Base-by-base conservation (phyloP, 2,797 vertebrate species). In the Pogoniulus pusillus region DNA sequence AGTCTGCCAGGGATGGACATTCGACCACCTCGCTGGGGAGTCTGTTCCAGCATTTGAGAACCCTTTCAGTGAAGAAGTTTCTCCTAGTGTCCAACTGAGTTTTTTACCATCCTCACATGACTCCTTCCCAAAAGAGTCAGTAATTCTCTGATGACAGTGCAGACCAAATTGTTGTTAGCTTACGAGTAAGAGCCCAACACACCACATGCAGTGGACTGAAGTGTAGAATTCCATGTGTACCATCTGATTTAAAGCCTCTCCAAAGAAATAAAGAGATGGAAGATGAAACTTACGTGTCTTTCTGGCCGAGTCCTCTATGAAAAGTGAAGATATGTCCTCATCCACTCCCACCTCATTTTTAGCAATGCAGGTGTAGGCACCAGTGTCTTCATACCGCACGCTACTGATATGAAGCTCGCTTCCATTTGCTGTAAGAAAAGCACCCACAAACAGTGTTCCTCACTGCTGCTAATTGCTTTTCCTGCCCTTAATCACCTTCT, bases 261-360 rank as follows among this genome's bases (percentile, higher is more conserved):
- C 15, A 34, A 81, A 80, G 24, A 64, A 60, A 60, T 2, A 54
- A 87, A 73, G 4, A 49, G 4, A 64, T 2, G 32, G 30, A 60
- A 78, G 70, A 81, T 43, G 4, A 54, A 75, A 94, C 99, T 98
- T 97, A 99, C 99, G 97, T 13, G 99, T 99, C 95, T 99, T 99
- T 94, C 98, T 98, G 5, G 98, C 99, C 0, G 99, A 99, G 80
- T 99, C 99, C 91, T 99, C 99, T 6, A 99, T 98, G 95, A 99
- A 99, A 62, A 99, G 98, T 1, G 99, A 99, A 18, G 99, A 99
- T 92, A 99, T 99, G 37, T 99, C 99, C 89, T 99, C 99, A 4
- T 99, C 99, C 94, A 99, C 99, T 7, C 99, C 99, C 91, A 98
- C 99, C 66, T 99, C 99, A 1, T 99, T 99, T 94, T 98, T 99